Evolutionary conservation across 2,113 vertebrate genomes (phyloP), one percentile per base, ranked within the genome.

Genomic region (Fulmarus glacialis): DNA sequence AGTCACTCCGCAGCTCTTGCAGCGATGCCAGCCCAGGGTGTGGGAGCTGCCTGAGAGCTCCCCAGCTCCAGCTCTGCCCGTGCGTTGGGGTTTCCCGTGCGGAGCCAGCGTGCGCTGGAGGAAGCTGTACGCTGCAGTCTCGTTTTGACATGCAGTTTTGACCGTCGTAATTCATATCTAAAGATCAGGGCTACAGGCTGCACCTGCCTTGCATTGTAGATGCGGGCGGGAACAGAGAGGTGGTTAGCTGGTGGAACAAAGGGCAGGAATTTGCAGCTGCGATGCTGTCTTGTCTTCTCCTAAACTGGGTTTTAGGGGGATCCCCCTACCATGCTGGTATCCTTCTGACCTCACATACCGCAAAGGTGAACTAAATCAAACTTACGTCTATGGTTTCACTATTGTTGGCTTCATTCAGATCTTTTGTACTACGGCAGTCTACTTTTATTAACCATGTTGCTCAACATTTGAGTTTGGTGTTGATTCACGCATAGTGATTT

Each of bases 11-110:
- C 24, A 60, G 64, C 40, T 45, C 48, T 42, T 58, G 42, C 43
- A 12, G 26, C 0, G 0, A 24, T 64, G 71, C 40, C 52, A 43
- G 22, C 52, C 43, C 19, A 4, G 24, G 23, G 8, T n/a, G 8
- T 5, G 9, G 50, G 50, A 55, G 43, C 48, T 79, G 15, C 45
- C 15, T 1, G 2, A 66, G 29, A 45, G 32, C 45, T 82, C 16
- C 22, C 29, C 19, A 13, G 45, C 16, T 53, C 40, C 0, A 0
- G 16, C 18, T 38, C 27, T 42, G 38, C 30, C 26, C 0, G 0
- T 24, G n/a, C 4, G 0, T 3, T 82, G 48, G 11, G 29, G 13
- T 63, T 81, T 79, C 60, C 17, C 12, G 0, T 3, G 30, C 14
- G 40, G 4, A 71, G 16, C 18, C 52, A 30, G 13, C 24, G 6